phyloP scores from a whole-genome alignment of 2,797 vertebrate genomes.

The Chelmon rostratus region DNA sequence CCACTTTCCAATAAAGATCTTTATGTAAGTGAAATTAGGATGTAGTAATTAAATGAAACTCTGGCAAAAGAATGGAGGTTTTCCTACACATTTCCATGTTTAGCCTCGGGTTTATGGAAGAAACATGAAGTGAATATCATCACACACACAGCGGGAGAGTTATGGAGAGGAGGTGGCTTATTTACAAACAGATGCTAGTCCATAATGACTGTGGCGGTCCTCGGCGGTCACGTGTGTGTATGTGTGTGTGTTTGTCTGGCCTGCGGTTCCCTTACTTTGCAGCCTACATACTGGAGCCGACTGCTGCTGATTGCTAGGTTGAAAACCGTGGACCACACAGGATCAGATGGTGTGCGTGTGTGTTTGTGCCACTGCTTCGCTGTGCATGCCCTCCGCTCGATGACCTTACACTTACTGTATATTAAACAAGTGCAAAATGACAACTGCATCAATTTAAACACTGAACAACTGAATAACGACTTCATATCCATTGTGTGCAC shows the following conservation, averaged over 20 bases:
- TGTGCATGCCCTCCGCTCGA: not conserved
- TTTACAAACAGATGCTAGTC: conserved; percentile 71
- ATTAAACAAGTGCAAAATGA: conserved; percentile 19
- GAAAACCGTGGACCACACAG: conserved; percentile 59
- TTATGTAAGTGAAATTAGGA: conserved; percentile 24
- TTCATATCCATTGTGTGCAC: conserved; percentile 2
- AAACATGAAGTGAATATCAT: conserved; percentile 31
- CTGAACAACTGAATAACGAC: conserved; percentile 12
- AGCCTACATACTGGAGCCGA: conserved; percentile 25
- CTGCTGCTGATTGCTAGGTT: conserved; percentile 53
- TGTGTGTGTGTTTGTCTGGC: conserved; percentile 9
- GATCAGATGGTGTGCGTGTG: conserved; percentile 39
- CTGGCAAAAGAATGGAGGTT: conserved; percentile 1
- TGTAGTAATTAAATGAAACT: conserved; percentile 6
- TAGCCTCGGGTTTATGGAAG: conserved; percentile 24
- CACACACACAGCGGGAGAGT: conserved; percentile 31
- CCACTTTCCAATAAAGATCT: conserved; percentile 37
- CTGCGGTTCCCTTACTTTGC: conserved; percentile 27
- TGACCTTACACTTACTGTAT: not conserved
- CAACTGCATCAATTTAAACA: conserved; percentile 13
- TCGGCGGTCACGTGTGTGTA: conserved; percentile 35
- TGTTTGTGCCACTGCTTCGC: conserved; percentile 4
- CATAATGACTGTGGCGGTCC: conserved; percentile 66
- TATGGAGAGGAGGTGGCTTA: conserved; percentile 61
- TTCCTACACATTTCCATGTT: conserved; percentile 31